These are phyloP conservation scores for Heterodera carotae DNA, from an alignment of 1,140 invertebrate genomes.

Conservation along the genomic window DNA sequence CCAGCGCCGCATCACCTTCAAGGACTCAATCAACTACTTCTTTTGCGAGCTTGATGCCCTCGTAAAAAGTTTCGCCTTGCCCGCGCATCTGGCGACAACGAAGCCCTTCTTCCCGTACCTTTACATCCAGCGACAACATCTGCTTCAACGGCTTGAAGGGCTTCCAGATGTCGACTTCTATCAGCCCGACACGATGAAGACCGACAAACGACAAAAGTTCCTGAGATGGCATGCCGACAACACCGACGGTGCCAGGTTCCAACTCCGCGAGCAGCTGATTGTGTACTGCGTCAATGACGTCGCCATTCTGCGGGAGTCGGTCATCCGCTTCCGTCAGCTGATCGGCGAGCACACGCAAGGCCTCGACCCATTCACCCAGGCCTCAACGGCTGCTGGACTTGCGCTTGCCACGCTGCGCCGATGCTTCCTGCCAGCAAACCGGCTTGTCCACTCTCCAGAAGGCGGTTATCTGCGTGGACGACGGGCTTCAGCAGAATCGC, in stretches of 20 bases:
- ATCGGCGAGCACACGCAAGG: conserved; percentile 8
- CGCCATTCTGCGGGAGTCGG: conserved; percentile 12
- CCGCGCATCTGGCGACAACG: neutral
- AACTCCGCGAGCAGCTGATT: too few species aligned
- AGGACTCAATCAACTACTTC: conserved; percentile 29
- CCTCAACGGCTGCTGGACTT: conserved; percentile 12
- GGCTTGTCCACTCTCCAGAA: conserved; percentile 11
- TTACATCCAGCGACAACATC: conserved; percentile 12
- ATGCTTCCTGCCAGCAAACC: conserved; percentile 14
- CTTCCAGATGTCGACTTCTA: neutral
- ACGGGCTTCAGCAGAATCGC: neutral
- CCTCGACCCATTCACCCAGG: conserved; percentile 6
- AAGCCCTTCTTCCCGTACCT: conserved; percentile 32
- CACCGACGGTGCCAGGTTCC: neutral
- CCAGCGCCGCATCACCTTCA: conserved; percentile 1
- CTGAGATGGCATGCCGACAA: neutral
- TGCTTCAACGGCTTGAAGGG: neutral
- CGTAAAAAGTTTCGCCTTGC: neutral
- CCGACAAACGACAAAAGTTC: neutral
- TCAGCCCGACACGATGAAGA: neutral
- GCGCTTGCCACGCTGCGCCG: conserved; percentile 11
- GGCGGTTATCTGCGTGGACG: conserved; percentile 23
- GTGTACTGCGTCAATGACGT: conserved; percentile 12
- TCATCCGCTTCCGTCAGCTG: conserved; percentile 3
- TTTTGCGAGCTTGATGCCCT: conserved; percentile 21